These are phyloP conservation scores for Suncus etruscus DNA, from an alignment of 2,113 vertebrate species.

Conservation along the genomic window DNA sequence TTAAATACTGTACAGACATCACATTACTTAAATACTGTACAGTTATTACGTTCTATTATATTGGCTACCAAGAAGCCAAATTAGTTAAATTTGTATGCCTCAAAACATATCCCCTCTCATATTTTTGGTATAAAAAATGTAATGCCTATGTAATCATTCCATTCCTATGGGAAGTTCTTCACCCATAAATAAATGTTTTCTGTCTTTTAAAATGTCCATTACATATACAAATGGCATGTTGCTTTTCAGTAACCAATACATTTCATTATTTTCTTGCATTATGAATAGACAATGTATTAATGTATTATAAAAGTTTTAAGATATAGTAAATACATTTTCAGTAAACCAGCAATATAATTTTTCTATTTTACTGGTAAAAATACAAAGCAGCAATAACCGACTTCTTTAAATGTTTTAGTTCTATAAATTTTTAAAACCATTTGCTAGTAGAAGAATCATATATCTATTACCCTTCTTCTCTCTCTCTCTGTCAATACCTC, in stretches of 20 bases:
- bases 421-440: background rate
- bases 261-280: slow-evolving; percentile 18
- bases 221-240: slow-evolving; percentile 8
- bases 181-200: slow-evolving; percentile 19
- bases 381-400: background rate
- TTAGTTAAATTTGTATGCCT: slow-evolving; percentile 18
- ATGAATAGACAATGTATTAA: background rate
- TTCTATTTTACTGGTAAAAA: background rate
- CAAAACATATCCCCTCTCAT: background rate
- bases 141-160: slow-evolving; percentile 18
- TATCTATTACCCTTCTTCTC: background rate
- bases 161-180: slow-evolving; percentile 52
- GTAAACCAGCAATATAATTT: background rate
- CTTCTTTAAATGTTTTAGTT: background rate
- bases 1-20: slow-evolving; percentile 59
- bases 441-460: background rate
- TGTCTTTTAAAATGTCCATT: slow-evolving; percentile 12
- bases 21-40: slow-evolving; percentile 62
- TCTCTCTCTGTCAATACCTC: background rate
- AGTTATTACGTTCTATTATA: slow-evolving; percentile 58
- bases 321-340: slow-evolving; percentile 18
- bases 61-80: slow-evolving; percentile 65
- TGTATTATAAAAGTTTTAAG: slow-evolving; percentile 50
- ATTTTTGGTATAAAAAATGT: background rate
- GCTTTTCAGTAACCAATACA: background rate